Conservation (phyloP, 2,888 invertebrate genomes). For the Maniola hyperantus region DNA sequence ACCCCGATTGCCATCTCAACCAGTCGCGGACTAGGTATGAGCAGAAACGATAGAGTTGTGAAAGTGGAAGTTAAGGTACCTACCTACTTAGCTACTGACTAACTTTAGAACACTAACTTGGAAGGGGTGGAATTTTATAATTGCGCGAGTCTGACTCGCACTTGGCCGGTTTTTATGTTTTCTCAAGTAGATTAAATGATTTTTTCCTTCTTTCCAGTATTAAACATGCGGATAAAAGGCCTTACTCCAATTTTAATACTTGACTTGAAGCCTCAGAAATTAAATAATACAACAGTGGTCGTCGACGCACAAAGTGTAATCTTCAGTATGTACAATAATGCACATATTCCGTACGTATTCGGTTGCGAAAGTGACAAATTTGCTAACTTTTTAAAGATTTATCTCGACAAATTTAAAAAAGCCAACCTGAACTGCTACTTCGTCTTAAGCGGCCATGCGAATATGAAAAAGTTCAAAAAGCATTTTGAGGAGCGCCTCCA, state of each 20-base stretch:
- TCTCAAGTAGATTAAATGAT: neutral
- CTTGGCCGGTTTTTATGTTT: no score
- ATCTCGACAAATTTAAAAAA: constrained; percentile 46
- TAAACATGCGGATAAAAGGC: constrained; percentile 37
- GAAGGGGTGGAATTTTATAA: no score
- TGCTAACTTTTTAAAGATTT: constrained; percentile 44
- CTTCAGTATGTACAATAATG: constrained; percentile 43
- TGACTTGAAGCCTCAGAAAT: constrained; percentile 7
- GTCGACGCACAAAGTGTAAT: constrained; percentile 54
- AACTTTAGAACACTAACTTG: no score
- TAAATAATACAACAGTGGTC: constrained; percentile 49
- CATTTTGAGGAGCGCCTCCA: neutral
- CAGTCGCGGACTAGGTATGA: no score
- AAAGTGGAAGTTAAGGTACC: no score
- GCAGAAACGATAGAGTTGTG: no score
- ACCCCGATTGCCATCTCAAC: no score
- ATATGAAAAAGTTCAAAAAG: constrained; percentile 37
- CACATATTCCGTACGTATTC: constrained; percentile 39
- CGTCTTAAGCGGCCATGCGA: constrained; percentile 51
- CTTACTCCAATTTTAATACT: constrained; percentile 19
- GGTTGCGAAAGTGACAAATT: constrained; percentile 52
- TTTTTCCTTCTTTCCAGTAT: neutral
- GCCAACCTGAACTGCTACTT: constrained; percentile 52
- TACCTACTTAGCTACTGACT: no score
- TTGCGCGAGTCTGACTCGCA: neutral